Percentiles rank a stretch among this genome's conserved stretches.
Evolutionary conservation across 2,797 vertebrate species (phyloP).

Genomic region (Darevskia mixta): DNA sequence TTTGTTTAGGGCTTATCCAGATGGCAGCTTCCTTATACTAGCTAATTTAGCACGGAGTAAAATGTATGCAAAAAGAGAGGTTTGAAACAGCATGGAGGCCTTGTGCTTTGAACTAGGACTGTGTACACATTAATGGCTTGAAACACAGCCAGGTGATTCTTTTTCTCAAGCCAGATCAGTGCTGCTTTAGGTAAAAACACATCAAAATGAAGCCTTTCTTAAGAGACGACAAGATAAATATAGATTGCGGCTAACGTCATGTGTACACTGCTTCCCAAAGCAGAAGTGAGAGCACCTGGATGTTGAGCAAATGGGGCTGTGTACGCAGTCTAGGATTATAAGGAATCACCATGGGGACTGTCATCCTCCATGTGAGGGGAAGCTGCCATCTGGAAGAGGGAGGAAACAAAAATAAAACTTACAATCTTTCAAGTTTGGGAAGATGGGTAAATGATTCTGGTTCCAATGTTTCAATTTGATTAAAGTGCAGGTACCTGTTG

Average conservation of each 20-base stretch:
- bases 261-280: too few species aligned
- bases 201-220: too few species aligned
- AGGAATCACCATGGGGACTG: neutral
- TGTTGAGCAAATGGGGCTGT: too few species aligned
- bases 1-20: neutral
- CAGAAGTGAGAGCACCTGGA: too few species aligned
- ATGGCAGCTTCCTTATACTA: neutral
- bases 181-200: too few species aligned
- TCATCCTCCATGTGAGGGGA: neutral
- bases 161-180: too few species aligned
- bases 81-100: neutral
- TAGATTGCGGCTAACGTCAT: too few species aligned
- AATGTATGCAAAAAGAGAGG: neutral
- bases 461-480: slow-evolving; percentile 96
- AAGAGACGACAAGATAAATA: too few species aligned
- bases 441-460: slow-evolving; percentile 93
- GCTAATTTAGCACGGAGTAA: neutral
- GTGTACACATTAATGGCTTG: too few species aligned
- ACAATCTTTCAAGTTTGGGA: slow-evolving; percentile 97
- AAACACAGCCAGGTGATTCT: neutral
- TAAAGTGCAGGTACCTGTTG: slow-evolving; percentile 97
- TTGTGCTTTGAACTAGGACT: neutral
- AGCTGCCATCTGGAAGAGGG: neutral
- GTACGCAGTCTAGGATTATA: neutral
- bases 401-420: slow-evolving; percentile 76